phyloP scores from a whole-genome alignment of 2,797 vertebrate genomes.

The Anguilla pacifica region DNA sequence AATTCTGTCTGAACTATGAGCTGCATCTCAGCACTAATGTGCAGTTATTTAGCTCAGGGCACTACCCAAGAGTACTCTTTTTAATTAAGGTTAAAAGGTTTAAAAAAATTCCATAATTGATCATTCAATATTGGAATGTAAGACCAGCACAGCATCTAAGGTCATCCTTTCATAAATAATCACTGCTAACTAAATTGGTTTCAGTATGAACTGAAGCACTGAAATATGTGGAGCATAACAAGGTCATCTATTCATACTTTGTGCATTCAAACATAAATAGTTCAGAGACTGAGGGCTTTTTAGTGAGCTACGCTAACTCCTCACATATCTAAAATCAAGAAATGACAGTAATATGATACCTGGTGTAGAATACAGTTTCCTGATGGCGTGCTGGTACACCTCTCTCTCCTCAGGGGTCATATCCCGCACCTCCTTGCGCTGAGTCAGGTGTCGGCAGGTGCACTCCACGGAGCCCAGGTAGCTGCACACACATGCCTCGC shows the following conservation, averaged over 20 bases:
- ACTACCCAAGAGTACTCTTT: background rate
- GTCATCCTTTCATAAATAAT: background rate
- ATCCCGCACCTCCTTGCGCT: slow-evolving; percentile 61
- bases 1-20: background rate
- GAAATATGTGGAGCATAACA: background rate
- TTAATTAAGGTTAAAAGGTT: background rate
- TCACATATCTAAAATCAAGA: background rate
- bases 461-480: slow-evolving; percentile 43
- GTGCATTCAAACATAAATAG: background rate
- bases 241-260: background rate
- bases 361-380: slow-evolving; percentile 48
- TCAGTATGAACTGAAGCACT: background rate
- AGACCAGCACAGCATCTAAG: background rate
- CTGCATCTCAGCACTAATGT: background rate
- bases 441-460: slow-evolving; percentile 45
- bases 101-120: no score
- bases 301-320: background rate
- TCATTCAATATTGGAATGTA: background rate
- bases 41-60: background rate
- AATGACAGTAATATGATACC: slow-evolving; percentile 39
- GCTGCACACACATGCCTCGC: slow-evolving; percentile 51
- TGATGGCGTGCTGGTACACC: slow-evolving; percentile 55
- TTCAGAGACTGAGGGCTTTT: background rate
- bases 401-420: slow-evolving; percentile 51
- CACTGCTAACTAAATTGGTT: background rate